Evolutionary conservation across 2,888 invertebrate species (phyloP), one percentile per base, ranked within the genome.

Genomic region (Harpagoxenus sublaevis): DNA sequence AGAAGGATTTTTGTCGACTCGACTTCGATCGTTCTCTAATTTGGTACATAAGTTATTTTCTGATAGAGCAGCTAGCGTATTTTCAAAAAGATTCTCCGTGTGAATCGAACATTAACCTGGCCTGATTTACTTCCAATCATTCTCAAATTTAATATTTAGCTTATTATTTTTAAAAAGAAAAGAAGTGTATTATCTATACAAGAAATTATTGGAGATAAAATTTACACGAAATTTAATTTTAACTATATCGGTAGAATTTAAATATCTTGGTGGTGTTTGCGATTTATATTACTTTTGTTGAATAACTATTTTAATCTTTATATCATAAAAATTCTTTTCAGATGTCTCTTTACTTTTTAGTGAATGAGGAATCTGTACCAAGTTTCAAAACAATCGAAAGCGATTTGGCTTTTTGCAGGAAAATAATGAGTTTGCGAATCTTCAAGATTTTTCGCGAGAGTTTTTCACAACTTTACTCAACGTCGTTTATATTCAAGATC

Each of bases 1-100:
- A 51, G 23, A 75, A 55, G 28, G n/a, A 66, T 66, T 45, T 65
- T 31, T 55, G 15, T 28, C 42, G 66, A 78, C 8, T 9, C 42
- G 28, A 18, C 42, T 55, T 55, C 28, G 53, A 55, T 66, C 31
- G n/a, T 66, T 78, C 42, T 55, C 42, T 66, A 78, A 78, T 78
- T 78, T 66, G 28, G 4, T 31, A 6, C 23, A 15, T 42, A 45
- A 66, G n/a, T 31, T 78, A n/a, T 10, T n/a, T 9, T 78, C 12
- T 45, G 12, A 53, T 42, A 53, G 12, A 77, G 12, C n/a, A 23
- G 3, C 10, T 15, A 23, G 3, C 10, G 45, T 9, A 10, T 57
- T 42, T 55, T 9, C 15, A 2, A 42, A 23, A 55, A 55, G 53
- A 55, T 77, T 66, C 31, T 28, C 39, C 0, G 15, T 18, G 28